phyloP scores from a whole-genome alignment of 1,140 invertebrate species.

The Solenopsis fugax region DNA sequence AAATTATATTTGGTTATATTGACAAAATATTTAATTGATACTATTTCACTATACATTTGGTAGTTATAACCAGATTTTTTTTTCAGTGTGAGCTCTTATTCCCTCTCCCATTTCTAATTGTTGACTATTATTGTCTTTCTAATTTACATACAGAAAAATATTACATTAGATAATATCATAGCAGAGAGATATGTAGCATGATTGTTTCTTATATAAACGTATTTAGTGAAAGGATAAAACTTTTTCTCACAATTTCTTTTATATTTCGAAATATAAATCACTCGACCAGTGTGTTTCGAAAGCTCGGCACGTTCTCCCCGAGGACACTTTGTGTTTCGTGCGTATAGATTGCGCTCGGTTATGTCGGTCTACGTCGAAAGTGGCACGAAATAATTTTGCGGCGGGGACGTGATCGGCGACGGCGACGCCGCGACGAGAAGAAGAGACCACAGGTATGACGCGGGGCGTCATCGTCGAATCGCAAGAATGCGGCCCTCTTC shows the following conservation, averaged over 20 bases:
- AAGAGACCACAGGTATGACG: constrained; percentile 32
- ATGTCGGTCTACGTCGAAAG: constrained; percentile 67
- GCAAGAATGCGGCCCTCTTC: constrained; percentile 60
- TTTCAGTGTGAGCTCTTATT: background rate
- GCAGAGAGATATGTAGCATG: too few species aligned
- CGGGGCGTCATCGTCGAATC: constrained; percentile 51
- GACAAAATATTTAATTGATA: too few species aligned
- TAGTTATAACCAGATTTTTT: too few species aligned
- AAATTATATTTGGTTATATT: too few species aligned
- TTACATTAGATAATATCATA: background rate
- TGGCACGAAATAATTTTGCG: constrained; percentile 80
- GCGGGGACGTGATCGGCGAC: constrained; percentile 49
- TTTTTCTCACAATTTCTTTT: constrained; percentile 2
- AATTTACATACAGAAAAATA: background rate
- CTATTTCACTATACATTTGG: too few species aligned
- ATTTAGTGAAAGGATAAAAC: background rate
- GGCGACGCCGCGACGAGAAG: constrained; percentile 21
- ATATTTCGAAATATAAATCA: constrained; percentile 14
- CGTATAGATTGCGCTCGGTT: constrained; percentile 40
- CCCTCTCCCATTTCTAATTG: background rate
- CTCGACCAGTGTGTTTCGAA: constrained; percentile 2
- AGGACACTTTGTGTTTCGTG: constrained; percentile 10
- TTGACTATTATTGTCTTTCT: background rate
- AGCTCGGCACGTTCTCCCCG: background rate
- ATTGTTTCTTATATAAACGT: too few species aligned